Conservation (phyloP, 2,888 invertebrate genomes). For the Lithophane ornitopus region DNA sequence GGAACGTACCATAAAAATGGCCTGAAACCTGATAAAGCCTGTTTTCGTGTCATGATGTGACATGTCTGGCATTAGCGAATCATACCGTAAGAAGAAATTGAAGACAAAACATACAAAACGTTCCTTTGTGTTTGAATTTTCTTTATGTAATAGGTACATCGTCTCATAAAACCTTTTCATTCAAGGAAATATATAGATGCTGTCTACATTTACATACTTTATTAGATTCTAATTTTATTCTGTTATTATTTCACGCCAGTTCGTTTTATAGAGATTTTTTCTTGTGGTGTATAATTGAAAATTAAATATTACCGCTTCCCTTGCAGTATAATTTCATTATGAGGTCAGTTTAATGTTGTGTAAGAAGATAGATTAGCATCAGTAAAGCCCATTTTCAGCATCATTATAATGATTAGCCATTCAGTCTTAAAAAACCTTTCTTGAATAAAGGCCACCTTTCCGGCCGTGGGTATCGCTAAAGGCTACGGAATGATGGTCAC, state of each 20-base stretch:
- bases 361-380: slow-evolving; percentile 42
- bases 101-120: slow-evolving; percentile 40
- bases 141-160: slow-evolving; percentile 47
- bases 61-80: slow-evolving; percentile 44
- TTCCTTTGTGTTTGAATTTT: slow-evolving; percentile 48
- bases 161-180: slow-evolving; percentile 32
- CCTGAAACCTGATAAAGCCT: slow-evolving; percentile 51
- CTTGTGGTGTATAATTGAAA: slow-evolving; percentile 45
- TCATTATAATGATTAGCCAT: slow-evolving; percentile 28
- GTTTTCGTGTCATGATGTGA: slow-evolving; percentile 42
- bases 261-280: slow-evolving; percentile 42
- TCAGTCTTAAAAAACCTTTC: background rate
- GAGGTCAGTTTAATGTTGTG: slow-evolving; percentile 49
- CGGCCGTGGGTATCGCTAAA: background rate
- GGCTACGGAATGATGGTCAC: no score
- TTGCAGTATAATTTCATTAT: slow-evolving; percentile 50
- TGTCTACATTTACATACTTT: slow-evolving; percentile 32
- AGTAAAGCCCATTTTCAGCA: slow-evolving; percentile 29
- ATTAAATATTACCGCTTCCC: slow-evolving; percentile 53
- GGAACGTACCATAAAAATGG: slow-evolving; percentile 49
- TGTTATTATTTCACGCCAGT: slow-evolving; percentile 23
- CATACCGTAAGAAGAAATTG: slow-evolving; percentile 32
- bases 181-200: slow-evolving; percentile 22
- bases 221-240: slow-evolving; percentile 48
- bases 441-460: no score